phyloP scores from a whole-genome alignment of 1,140 invertebrate species.

The Nasonia longicornis region DNA sequence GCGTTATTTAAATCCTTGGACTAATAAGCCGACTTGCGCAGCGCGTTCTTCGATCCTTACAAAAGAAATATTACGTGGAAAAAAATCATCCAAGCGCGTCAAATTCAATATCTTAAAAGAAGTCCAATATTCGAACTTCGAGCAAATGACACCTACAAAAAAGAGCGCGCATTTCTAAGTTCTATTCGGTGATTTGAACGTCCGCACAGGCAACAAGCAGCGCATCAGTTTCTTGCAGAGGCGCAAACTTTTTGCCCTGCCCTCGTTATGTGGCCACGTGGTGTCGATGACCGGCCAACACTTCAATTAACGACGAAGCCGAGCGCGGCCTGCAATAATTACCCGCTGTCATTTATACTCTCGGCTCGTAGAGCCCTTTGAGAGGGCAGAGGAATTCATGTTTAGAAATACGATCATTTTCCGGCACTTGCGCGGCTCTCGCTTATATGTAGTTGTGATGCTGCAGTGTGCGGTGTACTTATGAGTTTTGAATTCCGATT shows the following conservation, averaged over 20 bases:
- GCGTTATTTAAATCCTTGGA: neutral
- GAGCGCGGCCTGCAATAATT: neutral
- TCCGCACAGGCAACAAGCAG: conserved; percentile 52
- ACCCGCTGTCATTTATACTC: neutral
- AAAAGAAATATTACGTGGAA: neutral
- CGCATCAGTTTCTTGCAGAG: neutral
- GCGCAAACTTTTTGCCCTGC: conserved; percentile 51
- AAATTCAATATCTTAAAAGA: too few species aligned
- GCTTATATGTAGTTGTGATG: neutral
- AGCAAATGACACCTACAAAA: too few species aligned
- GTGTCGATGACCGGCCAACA: conserved; percentile 32
- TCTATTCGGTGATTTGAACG: conserved; percentile 3
- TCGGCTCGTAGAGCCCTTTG: neutral
- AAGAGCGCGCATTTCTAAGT: neutral
- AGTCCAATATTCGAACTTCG: too few species aligned
- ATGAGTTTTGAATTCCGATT: neutral
- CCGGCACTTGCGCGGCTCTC: neutral
- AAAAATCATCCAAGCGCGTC: too few species aligned
- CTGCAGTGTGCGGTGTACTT: neutral
- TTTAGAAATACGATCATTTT: conserved; percentile 6
- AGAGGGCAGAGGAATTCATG: neutral
- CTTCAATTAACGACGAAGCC: conserved; percentile 33
- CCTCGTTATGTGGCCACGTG: neutral
- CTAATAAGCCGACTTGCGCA: neutral
- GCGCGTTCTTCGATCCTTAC: neutral